These are phyloP conservation scores for Vicugna pacos DNA, from an alignment of 2,113 vertebrate genomes.

Conservation along the genomic window DNA sequence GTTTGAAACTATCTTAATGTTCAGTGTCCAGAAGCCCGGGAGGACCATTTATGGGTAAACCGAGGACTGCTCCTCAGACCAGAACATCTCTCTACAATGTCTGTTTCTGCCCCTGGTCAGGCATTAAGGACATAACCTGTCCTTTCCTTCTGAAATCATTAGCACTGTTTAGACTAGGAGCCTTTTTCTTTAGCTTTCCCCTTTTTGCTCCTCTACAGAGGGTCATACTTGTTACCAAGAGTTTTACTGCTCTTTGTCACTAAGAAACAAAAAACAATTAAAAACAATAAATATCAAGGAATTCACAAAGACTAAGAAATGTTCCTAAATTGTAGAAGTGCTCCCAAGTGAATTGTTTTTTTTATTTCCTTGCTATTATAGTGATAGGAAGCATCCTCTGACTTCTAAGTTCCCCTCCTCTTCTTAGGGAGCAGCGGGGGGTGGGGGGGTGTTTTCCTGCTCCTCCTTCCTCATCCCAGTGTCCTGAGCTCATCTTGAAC, in stretches of 20 bases:
- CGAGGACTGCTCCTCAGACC: background rate
- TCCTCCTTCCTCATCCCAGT: background rate
- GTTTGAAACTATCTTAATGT: background rate
- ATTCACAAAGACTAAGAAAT: background rate
- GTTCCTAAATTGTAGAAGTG: background rate
- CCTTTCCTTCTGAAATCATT: background rate
- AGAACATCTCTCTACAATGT: background rate
- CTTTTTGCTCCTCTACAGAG: background rate
- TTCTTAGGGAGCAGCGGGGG: background rate
- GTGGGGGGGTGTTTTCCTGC: too few relatives aligned
- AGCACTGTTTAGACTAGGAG: background rate
- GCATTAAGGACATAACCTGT: background rate
- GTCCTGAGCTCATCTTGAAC: background rate
- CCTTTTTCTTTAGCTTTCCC: background rate
- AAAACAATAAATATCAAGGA: background rate
- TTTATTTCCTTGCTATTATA: background rate
- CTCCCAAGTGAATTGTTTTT: background rate
- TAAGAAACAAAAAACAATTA: conserved; percentile 6
- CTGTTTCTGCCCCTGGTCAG: background rate
- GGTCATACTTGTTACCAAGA: background rate
- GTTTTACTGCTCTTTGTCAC: background rate
- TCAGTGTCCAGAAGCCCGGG: background rate
- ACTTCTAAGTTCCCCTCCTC: background rate
- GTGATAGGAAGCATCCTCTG: background rate
- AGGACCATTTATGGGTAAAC: background rate